Percentiles rank a stretch among this genome's conserved stretches.
phyloP scores from a whole-genome alignment of 2,888 invertebrate species.

The Epiblema foenella region DNA sequence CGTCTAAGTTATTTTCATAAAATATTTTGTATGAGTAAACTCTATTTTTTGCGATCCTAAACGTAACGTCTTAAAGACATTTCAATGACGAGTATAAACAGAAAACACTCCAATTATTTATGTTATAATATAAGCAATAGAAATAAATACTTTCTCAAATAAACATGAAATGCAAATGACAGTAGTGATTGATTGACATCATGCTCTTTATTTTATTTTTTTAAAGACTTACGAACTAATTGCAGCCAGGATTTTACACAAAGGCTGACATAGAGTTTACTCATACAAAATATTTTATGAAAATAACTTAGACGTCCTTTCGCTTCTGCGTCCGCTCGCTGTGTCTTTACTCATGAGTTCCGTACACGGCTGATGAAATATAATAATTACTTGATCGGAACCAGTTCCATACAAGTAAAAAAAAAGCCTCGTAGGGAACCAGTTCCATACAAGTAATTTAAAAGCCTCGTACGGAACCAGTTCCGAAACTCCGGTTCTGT shows the following conservation, averaged over 20 bases:
- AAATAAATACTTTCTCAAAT: conserved; percentile 4
- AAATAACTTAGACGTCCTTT: too few relatives aligned
- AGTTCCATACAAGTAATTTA: too few relatives aligned
- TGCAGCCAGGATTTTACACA: conserved; percentile 12
- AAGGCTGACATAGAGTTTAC: conserved; percentile 11
- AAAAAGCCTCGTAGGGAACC: too few relatives aligned
- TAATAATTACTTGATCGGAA: too few relatives aligned
- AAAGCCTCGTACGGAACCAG: conserved; percentile 13
- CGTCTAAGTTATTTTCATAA: too few relatives aligned
- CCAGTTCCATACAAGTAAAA: too few relatives aligned
- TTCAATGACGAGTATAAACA: conserved; percentile 11
- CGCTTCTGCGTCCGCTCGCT: too few relatives aligned
- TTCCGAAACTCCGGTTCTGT: conserved; percentile 10
- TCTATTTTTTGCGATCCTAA: too few relatives aligned
- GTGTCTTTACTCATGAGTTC: too few relatives aligned
- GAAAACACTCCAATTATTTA: conserved; percentile 12
- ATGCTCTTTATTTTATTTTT: conserved; percentile 14
- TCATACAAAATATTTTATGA: too few relatives aligned
- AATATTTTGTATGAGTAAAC: too few relatives aligned
- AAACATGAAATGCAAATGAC: background rate
- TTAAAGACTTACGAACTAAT: background rate
- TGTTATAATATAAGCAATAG: conserved; percentile 13
- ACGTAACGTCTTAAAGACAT: conserved; percentile 13
- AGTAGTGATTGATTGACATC: background rate
- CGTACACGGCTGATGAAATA: too few relatives aligned